Base-by-base conservation (phyloP, 2,888 invertebrate genomes). In the Synergus umbraculus region DNA sequence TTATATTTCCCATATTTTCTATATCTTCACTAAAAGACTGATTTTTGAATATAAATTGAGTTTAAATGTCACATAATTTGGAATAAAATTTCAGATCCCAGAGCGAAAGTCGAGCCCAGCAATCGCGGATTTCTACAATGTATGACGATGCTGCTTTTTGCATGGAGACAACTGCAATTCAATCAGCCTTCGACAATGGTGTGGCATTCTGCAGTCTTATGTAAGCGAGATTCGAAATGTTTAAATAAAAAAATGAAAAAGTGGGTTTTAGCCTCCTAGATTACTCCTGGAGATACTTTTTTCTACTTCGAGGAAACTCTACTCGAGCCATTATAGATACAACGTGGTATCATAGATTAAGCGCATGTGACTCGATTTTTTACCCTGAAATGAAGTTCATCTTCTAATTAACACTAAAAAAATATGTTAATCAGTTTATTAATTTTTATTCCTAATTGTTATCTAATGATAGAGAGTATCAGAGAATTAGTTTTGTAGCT, bases 141-240 rank as follows among this genome's bases (percentile, higher is more conserved):
- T 91, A 91, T 86, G 91, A 90, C 79, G 92, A 92, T 77, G 91
- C 88, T 3, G 91, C 90, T 22, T 92, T 91, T 82, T 92, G 92
- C 83, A 92, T 92, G 92, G 92, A 92, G 82, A 91, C 92, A 67
- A 90, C 92, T 46, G 91, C 88, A 15, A 86, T 92, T 54, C 90
- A 90, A 78, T 89, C 91, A 18, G 91, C 91, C 43, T 88, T 92
- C 81, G 92, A 92, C 79, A 86, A 90, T 78, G 91, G 90, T 2
- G 89, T 90, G 18, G 88, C 90, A 41, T 88, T 91, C 79, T 92
- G 92, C 87, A 91, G 89, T 67, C 82, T 92, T 81, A 92, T 92
- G 92, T 92, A 90, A 91, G 29, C 73, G 54, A 58, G 37, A 58
- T 54, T 63, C 37, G 54, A 8, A n/a, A 58, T 37, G 49, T 15